Evolutionary conservation across 2,888 invertebrate species (phyloP).

Genomic region (Brenthis daphne): DNA sequence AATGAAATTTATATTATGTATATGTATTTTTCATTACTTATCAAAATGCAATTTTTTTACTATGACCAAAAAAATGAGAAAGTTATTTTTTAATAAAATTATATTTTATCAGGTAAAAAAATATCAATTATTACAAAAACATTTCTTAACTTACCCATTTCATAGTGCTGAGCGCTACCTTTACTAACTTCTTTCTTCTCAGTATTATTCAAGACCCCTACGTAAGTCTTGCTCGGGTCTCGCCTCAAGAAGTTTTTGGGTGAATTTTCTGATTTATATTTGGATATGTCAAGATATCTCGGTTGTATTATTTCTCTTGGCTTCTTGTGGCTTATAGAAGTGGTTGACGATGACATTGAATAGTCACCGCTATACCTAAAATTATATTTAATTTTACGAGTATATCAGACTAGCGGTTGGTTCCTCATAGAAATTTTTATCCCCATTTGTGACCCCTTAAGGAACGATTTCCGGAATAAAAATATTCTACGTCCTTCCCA

Average conservation of each 20-base stretch:
- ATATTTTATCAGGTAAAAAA: too few relatives aligned
- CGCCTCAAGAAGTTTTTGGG: slow-evolving; percentile 77
- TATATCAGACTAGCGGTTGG: too few relatives aligned
- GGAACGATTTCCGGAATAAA: too few relatives aligned
- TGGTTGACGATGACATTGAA: slow-evolving; percentile 77
- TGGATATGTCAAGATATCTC: slow-evolving; percentile 84
- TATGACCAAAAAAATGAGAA: too few relatives aligned
- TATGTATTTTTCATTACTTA: too few relatives aligned
- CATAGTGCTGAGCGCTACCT: slow-evolving; percentile 69
- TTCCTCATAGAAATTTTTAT: too few relatives aligned
- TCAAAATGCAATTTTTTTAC: too few relatives aligned
- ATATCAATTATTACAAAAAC: not conserved
- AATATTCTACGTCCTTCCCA: too few relatives aligned
- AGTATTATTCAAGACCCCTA: slow-evolving; percentile 56
- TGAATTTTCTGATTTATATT: slow-evolving; percentile 79
- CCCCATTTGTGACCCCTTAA: too few relatives aligned
- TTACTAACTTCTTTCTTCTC: slow-evolving; percentile 53
- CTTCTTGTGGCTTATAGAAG: slow-evolving; percentile 60
- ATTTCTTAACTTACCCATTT: slow-evolving; percentile 64
- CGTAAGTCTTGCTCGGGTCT: slow-evolving; percentile 81
- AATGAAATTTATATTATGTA: too few relatives aligned
- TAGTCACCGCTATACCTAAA: slow-evolving; percentile 77
- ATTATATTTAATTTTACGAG: not conserved
- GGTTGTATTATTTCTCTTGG: slow-evolving; percentile 57
- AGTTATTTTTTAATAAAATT: too few relatives aligned